These are phyloP conservation scores for Orius insidiosus DNA, from an alignment of 1,140 invertebrate species.

Conservation along the genomic window DNA sequence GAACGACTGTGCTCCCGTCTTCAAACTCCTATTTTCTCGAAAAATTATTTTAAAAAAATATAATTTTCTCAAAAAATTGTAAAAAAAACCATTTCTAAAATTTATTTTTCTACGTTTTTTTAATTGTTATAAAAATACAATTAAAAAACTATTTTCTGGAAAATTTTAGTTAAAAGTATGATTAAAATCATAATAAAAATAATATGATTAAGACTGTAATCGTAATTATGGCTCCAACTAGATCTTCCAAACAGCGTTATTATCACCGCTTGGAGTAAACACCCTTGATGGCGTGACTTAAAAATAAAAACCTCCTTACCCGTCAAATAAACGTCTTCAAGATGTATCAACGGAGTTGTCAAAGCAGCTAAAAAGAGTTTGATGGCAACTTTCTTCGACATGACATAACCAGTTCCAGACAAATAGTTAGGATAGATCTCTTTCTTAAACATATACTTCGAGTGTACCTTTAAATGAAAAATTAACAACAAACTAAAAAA, in stretches of 20 bases:
- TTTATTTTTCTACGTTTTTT: no score
- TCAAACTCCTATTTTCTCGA: no score
- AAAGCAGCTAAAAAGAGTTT: constrained; percentile 51
- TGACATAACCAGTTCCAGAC: constrained; percentile 67
- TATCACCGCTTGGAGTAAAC: background rate
- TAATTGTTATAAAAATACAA: constrained; percentile 2
- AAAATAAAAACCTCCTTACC: constrained; percentile 29
- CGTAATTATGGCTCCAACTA: no score
- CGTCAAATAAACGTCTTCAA: constrained; percentile 77
- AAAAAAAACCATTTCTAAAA: no score
- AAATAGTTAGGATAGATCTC: constrained; percentile 64
- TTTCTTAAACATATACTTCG: constrained; percentile 58
- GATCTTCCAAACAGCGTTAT: background rate
- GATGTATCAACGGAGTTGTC: constrained; percentile 47
- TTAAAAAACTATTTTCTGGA: background rate
- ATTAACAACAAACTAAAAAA: constrained; percentile 2
- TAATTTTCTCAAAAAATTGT: no score
- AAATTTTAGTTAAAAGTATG: background rate
- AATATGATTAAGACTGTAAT: constrained; percentile 9
- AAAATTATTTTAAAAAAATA: no score
- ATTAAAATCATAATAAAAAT: background rate
- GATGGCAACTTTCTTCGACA: constrained; percentile 48
- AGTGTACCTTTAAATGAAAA: constrained; percentile 38
- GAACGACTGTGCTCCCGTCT: no score
- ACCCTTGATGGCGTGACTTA: background rate